Evolutionary conservation across 2,888 invertebrate genomes (phyloP), one percentile per base, ranked within the genome.

Genomic region (Tenthredo distinguenda): DNA sequence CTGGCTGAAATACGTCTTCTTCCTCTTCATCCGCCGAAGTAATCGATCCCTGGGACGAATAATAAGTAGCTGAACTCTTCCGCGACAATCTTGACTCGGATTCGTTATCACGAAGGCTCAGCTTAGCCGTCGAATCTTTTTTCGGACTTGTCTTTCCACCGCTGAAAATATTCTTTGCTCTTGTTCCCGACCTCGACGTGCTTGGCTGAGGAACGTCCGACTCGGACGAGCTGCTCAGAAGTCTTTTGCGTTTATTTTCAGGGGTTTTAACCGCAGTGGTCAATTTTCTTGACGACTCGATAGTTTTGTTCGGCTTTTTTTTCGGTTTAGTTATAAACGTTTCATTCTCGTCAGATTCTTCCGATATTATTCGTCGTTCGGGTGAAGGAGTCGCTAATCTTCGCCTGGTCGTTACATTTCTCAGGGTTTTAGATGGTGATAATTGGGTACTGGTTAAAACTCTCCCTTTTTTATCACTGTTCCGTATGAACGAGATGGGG

Each of bases 301-400:
- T 7, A 12, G 2, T 15, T 3, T n/a, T n/a, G 18, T 71, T 83
- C 0, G 9, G 4, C 3, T 10, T 6, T 10, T 65, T 68, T 34
- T 68, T 83, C 2, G 68, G 34, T n/a, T 83, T 71, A 5, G 81
- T 62, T 12, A 83, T 34, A 15, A 71, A 68, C 4, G 47, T 68
- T 47, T 47, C 83, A 34, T 68, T 71, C 1, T 83, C 83, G 40
- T 81, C 81, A 15, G 83, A 83, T 4, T 83, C 71, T 15, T 83
- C 83, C 7, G 71, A 83, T 47, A 47, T 31, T 10, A 62, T 62
- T 58, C n/a, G 12, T 6, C 34, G 43, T 10, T 34, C 47, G 1
- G 83, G 83, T 0, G 43, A 83, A 34, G 12, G 37, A 31, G 34
- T 47, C 5, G n/a, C 18, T n/a, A 71, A n/a, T 34, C 3, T 68